Evolutionary conservation across 1,140 invertebrate species (phyloP), one percentile per base, ranked within the genome.

Genomic region (Dolichoris vasculosae): DNA sequence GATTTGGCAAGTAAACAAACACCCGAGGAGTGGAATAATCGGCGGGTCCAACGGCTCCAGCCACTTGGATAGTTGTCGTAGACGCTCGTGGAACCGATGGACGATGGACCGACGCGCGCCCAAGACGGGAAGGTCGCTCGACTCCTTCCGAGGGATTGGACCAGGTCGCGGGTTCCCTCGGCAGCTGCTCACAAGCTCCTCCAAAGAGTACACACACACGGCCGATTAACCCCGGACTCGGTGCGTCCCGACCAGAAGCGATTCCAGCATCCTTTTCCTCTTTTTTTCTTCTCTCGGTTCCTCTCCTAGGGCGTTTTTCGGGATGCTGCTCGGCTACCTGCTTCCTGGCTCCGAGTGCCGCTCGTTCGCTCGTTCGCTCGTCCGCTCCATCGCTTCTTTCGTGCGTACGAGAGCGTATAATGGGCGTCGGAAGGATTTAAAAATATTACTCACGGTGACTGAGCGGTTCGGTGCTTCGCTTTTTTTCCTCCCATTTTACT

Each of bases 401-500:
- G 23, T 43, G 40, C 69, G 69, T 73, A 43, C 38, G 69, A 73
- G 23, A 32, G 38, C 46, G 26, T 32, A 55, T 77, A 51, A 77
- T 77, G 46, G 20, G n/a, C 75, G 1, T 51, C 75, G 43, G 43
- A 77, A 77, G 75, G 46, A 48, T 77, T 77, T 77, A 51, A 77
- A 77, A 77, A 55, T 51, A 77, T 77, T 77, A 77, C 30, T 77
- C 46, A 77, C 48, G 46, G 13, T 55, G 26, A 26, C 3, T 43
- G 48, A 9, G 69, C 38, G 23, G 2, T 32, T 40, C 4, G 11
- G 11, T 40, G 0, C 38, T 38, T 6, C 13, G 3, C 32, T 17
- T 17, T n/a, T 38, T 38, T 35, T 17, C 13, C 2, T 26, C 4
- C 59, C 17, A 32, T 69, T 71, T 40, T 59, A 59, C 55, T 26